These are phyloP conservation scores for Nannobrachium achirus DNA, from an alignment of 2,113 vertebrate species.

Conservation along the genomic window DNA sequence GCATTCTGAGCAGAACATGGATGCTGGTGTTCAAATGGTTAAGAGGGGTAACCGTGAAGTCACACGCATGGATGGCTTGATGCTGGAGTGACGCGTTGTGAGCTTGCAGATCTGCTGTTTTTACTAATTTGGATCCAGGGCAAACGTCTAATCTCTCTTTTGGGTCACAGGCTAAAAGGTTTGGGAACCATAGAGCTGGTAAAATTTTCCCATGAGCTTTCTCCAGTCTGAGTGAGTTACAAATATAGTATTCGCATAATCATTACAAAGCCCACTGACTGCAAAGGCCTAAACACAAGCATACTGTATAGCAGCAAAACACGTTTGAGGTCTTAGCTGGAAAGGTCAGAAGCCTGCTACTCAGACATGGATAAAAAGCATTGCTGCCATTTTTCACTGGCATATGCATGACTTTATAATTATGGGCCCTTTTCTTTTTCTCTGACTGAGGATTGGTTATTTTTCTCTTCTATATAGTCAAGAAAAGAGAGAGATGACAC, in stretches of 20 bases:
- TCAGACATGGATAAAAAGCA: slow-evolving; percentile 60
- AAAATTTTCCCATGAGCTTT: slow-evolving; percentile 54
- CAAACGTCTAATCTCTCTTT: no score
- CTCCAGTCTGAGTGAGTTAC: slow-evolving; percentile 46
- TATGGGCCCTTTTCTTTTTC: slow-evolving; percentile 8
- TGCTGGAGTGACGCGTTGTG: slow-evolving; percentile 1
- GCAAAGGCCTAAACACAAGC: slow-evolving; percentile 37
- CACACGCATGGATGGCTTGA: slow-evolving; percentile 29
- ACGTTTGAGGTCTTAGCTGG: slow-evolving; percentile 67
- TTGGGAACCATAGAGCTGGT: no score
- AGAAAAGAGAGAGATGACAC: slow-evolving; percentile 1
- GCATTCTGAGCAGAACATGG: no score
- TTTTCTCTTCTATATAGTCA: slow-evolving; percentile 42
- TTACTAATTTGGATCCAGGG: no score
- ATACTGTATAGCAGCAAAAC: slow-evolving; percentile 54
- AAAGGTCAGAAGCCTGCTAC: slow-evolving; percentile 68
- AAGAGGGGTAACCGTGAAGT: slow-evolving; percentile 30
- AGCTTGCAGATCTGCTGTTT: no score
- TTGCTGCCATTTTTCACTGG: slow-evolving; percentile 58
- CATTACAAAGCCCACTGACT: slow-evolving; percentile 43
- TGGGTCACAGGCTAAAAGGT: no score
- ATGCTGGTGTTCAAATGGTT: no score
- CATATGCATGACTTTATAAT: slow-evolving; percentile 22
- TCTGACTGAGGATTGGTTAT: background rate
- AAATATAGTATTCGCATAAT: slow-evolving; percentile 74